Evolutionary conservation across 35 echinoderm and acorn worm genomes (phyloP).

Genomic region (Heliocidaris erythrogramma): DNA sequence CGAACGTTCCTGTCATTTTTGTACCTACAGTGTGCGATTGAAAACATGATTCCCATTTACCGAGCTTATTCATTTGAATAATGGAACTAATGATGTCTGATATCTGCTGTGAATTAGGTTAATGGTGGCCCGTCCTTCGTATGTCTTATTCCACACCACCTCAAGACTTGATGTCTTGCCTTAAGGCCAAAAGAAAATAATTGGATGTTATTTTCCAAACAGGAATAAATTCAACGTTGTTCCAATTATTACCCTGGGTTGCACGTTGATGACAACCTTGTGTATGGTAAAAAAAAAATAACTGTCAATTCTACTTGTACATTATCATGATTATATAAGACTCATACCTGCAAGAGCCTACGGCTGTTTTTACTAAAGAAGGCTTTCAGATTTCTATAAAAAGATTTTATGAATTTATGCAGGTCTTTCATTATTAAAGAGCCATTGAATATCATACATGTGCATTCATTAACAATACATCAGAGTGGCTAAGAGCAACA

Average conservation of each 20-base stretch:
- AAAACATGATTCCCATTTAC: background rate
- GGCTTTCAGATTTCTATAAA: background rate
- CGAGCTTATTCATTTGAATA: background rate
- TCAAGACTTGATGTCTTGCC: background rate
- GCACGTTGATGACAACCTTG: background rate
- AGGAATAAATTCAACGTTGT: background rate
- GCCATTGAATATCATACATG: too few species aligned
- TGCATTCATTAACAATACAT: too few species aligned
- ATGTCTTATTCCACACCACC: background rate
- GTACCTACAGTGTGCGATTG: background rate
- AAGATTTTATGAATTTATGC: background rate
- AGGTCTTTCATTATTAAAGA: background rate
- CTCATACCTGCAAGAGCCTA: background rate
- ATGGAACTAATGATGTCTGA: background rate
- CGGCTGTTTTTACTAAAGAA: background rate
- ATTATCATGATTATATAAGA: too few species aligned
- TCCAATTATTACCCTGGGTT: slow-evolving; percentile 16
- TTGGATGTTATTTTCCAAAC: background rate
- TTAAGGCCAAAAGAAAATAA: background rate
- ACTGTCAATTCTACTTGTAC: background rate
- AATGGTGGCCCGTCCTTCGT: background rate
- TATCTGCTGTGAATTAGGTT: background rate
- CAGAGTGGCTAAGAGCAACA: too few species aligned
- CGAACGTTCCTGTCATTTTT: background rate
- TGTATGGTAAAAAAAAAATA: background rate